A percentile compares a stretch with the other conserved stretches of the same genome.
Evolutionary conservation across 2,113 vertebrate species (phyloP).

Genomic region (Xyliphius kryptos): DNA sequence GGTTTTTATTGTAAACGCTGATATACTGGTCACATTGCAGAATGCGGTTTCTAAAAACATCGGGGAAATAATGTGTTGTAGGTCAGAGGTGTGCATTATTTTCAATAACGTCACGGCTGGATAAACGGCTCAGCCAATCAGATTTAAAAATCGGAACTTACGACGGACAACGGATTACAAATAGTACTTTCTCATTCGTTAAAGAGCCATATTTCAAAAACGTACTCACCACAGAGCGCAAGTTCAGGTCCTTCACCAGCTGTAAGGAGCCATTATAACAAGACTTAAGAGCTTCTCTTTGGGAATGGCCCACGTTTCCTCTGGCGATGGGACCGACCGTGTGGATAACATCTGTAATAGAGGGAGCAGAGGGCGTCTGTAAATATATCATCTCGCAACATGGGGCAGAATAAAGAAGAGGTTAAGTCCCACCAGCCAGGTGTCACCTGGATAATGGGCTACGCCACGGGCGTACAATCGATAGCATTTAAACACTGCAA

Average conservation of each 20-base stretch:
- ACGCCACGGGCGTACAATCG: no score
- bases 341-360: constrained; percentile 86
- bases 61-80: no score
- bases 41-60: no score
- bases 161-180: no score
- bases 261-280: constrained; percentile 90
- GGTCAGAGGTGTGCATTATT: no score
- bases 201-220: neutral
- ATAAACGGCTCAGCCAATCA: no score
- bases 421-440: neutral
- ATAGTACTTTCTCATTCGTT: no score
- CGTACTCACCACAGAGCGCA: constrained; percentile 92
- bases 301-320: constrained; percentile 76
- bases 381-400: neutral
- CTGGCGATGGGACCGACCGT: constrained; percentile 93
- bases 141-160: no score
- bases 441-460: neutral
- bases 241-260: constrained; percentile 79
- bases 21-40: no score
- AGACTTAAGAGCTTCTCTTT: constrained; percentile 82
- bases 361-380: constrained; percentile 17
- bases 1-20: no score
- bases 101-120: no score
- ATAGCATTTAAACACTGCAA: no score
- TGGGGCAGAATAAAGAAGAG: neutral